Percentiles rank a stretch among this genome's conserved stretches.
phyloP scores from a whole-genome alignment of 2,797 vertebrate genomes.

The Lophotriccus pileatus region DNA sequence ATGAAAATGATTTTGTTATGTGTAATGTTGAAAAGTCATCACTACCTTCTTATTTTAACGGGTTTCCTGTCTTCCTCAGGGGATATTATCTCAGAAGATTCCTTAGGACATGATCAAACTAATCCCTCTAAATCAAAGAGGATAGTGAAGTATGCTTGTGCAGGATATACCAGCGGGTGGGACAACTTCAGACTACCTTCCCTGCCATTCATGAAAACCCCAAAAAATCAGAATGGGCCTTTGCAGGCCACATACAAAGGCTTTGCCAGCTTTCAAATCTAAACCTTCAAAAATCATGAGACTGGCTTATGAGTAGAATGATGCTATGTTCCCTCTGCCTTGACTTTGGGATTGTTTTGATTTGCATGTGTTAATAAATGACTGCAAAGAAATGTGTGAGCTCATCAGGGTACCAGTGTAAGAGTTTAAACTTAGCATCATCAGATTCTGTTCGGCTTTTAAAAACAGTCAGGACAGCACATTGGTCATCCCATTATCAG shows the following conservation, averaged over 20 bases:
- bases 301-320: background rate
- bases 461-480: background rate
- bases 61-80: background rate
- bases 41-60: background rate
- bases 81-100: background rate
- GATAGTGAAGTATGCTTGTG: background rate
- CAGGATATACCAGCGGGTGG: background rate
- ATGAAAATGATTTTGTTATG: background rate
- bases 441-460: background rate
- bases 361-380: background rate
- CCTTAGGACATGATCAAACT: background rate
- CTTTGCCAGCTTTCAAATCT: background rate
- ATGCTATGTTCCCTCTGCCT: background rate
- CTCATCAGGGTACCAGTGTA: background rate
- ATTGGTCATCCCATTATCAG: background rate
- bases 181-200: background rate
- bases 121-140: background rate
- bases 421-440: background rate
- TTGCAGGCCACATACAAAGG: background rate
- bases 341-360: background rate
- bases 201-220: background rate
- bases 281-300: background rate
- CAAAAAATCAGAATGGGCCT: background rate
- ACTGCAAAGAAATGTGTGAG: background rate
- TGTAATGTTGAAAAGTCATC: background rate